Evolutionary conservation across 2,888 invertebrate genomes (phyloP), one percentile per base, ranked within the genome.

Genomic region (Chrysina gloriosa): DNA sequence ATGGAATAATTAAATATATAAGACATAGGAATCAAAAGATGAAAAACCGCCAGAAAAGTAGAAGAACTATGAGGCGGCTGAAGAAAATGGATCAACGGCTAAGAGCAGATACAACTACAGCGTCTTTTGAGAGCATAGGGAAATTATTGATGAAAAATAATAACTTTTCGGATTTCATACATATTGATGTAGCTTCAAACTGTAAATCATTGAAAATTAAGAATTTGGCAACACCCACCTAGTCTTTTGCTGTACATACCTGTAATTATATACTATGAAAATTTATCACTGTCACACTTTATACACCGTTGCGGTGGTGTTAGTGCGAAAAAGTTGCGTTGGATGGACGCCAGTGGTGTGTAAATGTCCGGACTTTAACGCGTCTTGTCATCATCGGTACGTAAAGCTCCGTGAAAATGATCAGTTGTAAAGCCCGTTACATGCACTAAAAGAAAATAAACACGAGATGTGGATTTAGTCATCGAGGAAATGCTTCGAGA

Each of bases 281-380:
- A 52, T 52, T 3, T 52, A 29, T 52, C 52, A 52, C 52, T 52
- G 29, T 52, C 52, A 27, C 7, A 16, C 52, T 52, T 7, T 16
- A 16, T 23, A 16, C 48, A 48, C 23, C 23, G 52, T 27, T 31
- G 27, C 29, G 2, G 31, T 52, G 19, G 31, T 52, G 14, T 29
- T 6, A 7, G 31, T 52, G 52, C 52, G 52, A 52, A 52, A 52
- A 52, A 29, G 7, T 27, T 27, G 11, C 29, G 27, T 52, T 52
- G 52, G 52, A 27, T 19, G 23, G 16, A 14, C 29, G 52, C 52
- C 52, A 52, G 14, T 14, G 52, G 52, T 27, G 11, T 50, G 50
- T 50, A 50, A 50, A n/a, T 50, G 50, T 23, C 52, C 52, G 52
- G 29, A 29, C 29, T 16, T 52, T 52, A 52, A 52, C 52, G 52